Evolutionary conservation across 2,797 vertebrate genomes (phyloP), one percentile per base, ranked within the genome.

Genomic region (Hoplostethus mediterraneus): DNA sequence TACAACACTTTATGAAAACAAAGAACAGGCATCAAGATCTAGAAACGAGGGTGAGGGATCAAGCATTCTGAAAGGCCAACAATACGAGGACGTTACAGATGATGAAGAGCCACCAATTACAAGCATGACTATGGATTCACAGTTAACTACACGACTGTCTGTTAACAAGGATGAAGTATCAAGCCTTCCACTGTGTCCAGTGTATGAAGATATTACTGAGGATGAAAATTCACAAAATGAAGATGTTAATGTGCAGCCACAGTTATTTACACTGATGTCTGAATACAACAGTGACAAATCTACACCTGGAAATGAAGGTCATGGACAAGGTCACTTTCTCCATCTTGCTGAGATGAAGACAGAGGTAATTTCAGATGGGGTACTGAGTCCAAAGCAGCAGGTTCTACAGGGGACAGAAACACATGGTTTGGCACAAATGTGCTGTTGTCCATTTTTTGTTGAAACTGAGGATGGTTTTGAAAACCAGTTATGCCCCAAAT

Each of bases 1-100:
- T 1, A 11, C 1, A 2, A 4, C 12, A 28, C 10, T 13, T 5
- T 21, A 40, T 57, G 51, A 31, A 49, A 55, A 51, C 21, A 42
- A 6, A 12, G 6, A 6, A 5, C 10, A 0, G 0, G 0, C 28
- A 17, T 5, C 3, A 2, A 5, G 8, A 6, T n/a, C 10, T 13
- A n/a, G 13, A 6, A n/a, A 31, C 11, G 2, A 14, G 16, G 12
- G n/a, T n/a, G 17, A 13, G 31, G 48, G 33, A 9, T 7, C n/a
- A 28, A 21, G 2, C 1, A 1, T 5, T 9, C 3, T 9, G 1
- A 31, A 71, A 54, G 0, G 3, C 49, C 56, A 21, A 8, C 1
- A 13, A 11, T 83, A 77, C 63, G 84, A 88, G 30, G 75, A 85
- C 36, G 55, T 85, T 59, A 73, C 86, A 30, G 83, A 85, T 21